These are phyloP conservation scores for Caenorhabditis sp. DNA, from an alignment of 2,888 invertebrate genomes.

Conservation along the genomic window DNA sequence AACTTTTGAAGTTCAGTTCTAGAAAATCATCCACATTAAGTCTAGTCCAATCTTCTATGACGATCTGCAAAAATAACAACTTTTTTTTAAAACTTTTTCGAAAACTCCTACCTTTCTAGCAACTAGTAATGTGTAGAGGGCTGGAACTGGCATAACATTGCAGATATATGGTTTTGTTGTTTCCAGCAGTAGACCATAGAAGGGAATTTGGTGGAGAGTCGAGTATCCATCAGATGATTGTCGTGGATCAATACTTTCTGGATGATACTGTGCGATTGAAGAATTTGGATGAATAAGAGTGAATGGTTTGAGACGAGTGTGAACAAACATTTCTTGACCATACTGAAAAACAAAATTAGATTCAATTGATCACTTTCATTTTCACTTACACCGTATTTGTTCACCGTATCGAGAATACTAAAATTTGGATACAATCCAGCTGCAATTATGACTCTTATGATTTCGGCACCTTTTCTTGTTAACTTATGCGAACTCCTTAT, in stretches of 20 bases:
- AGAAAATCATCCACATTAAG: constrained; percentile 49
- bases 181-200: constrained; percentile 63
- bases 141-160: constrained; percentile 56
- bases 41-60: constrained; percentile 29
- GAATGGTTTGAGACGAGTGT: constrained; percentile 62
- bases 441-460: constrained; percentile 78
- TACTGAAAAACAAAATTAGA: constrained; percentile 32
- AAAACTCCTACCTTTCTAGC: constrained; percentile 43
- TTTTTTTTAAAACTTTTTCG: background rate
- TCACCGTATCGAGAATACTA: constrained; percentile 91
- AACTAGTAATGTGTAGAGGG: constrained; percentile 41
- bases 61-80: constrained; percentile 10
- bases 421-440: constrained; percentile 94
- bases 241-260: constrained; percentile 48
- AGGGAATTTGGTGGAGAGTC: constrained; percentile 53
- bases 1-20: constrained; percentile 38
- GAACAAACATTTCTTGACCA: constrained; percentile 66
- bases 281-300: constrained; percentile 65
- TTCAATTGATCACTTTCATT: background rate
- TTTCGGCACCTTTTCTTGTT: constrained; percentile 46
- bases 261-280: constrained; percentile 58
- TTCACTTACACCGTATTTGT: constrained; percentile 80
- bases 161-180: constrained; percentile 64
- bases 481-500: constrained; percentile 48
- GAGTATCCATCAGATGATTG: constrained; percentile 36